phyloP scores from a whole-genome alignment of 2,888 invertebrate genomes.

The Trichogramma evanescens region DNA sequence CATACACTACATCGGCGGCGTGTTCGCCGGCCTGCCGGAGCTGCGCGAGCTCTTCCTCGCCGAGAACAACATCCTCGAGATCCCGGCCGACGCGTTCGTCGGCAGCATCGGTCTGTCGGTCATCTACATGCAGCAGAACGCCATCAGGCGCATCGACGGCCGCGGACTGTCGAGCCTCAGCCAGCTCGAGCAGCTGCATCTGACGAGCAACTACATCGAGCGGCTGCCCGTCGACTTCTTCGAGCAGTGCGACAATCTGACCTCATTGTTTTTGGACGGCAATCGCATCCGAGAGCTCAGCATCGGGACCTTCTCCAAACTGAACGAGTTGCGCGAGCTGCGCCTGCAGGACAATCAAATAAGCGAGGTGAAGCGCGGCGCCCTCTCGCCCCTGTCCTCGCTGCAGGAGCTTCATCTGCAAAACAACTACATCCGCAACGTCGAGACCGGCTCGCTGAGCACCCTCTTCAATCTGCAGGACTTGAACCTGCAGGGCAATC shows the following conservation, averaged over 20 bases:
- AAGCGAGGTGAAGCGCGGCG: constrained; percentile 65
- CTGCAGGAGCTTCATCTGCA: constrained; percentile 80
- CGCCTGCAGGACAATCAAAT: constrained; percentile 80
- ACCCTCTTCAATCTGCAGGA: constrained; percentile 73
- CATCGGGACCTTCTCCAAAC: constrained; percentile 70
- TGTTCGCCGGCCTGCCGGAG: constrained; percentile 72
- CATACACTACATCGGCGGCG: constrained; percentile 74
- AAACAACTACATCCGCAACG: constrained; percentile 72
- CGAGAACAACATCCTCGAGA: constrained; percentile 81
- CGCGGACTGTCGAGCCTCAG: constrained; percentile 67
- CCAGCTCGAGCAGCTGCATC: constrained; percentile 74
- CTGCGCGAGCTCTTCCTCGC: constrained; percentile 77
- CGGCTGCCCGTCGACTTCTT: constrained; percentile 71
- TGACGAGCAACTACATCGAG: constrained; percentile 81
- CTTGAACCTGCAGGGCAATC: constrained; percentile 80
- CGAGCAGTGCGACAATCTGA: constrained; percentile 66
- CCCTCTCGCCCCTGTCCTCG: constrained; percentile 73
- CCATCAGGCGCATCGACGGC: constrained; percentile 69
- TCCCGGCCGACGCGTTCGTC: constrained; percentile 72
- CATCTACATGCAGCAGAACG: constrained; percentile 80
- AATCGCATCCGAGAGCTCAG: constrained; percentile 75
- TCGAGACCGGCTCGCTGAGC: constrained; percentile 75
- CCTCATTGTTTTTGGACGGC: constrained; percentile 78
- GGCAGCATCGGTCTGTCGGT: constrained; percentile 70
- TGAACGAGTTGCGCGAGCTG: constrained; percentile 69